Percentiles rank a stretch among this genome's conserved stretches.
These are phyloP conservation scores for Trichoplusia ni DNA, from an alignment of 1,140 invertebrate genomes.

Conservation along the genomic window DNA sequence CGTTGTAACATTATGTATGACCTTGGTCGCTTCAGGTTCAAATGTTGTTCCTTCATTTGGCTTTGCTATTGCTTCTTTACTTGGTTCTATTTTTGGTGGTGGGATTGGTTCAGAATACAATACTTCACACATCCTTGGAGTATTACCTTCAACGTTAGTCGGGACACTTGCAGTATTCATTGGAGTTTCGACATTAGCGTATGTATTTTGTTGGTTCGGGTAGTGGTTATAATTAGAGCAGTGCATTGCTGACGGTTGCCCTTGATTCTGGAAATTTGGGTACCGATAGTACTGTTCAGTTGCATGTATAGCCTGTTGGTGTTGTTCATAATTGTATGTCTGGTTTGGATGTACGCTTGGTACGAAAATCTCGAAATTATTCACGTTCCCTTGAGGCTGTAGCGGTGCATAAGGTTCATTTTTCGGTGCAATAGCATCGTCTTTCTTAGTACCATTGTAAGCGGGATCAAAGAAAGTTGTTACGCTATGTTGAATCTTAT, in stretches of 20 bases:
- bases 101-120: too few species aligned
- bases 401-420: slow-evolving; percentile 31
- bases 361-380: slow-evolving; percentile 48
- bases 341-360: slow-evolving; percentile 25
- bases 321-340: neutral
- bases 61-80: neutral
- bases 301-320: neutral
- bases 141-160: too few species aligned
- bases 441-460: slow-evolving; percentile 56
- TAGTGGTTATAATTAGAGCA: slow-evolving; percentile 2
- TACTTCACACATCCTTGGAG: too few species aligned
- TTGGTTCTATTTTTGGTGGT: neutral
- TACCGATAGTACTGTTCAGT: neutral
- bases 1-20: neutral
- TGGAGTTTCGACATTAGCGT: too few species aligned
- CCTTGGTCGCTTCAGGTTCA: neutral
- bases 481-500: slow-evolving; percentile 76
- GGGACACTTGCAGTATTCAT: too few species aligned
- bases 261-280: slow-evolving; percentile 9
- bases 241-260: neutral
- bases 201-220: neutral
- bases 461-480: slow-evolving; percentile 77
- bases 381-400: slow-evolving; percentile 13
- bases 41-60: neutral
- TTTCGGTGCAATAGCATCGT: slow-evolving; percentile 35